phyloP scores from a whole-genome alignment of 2,888 invertebrate genomes.

The Petrophora chlorosata region DNA sequence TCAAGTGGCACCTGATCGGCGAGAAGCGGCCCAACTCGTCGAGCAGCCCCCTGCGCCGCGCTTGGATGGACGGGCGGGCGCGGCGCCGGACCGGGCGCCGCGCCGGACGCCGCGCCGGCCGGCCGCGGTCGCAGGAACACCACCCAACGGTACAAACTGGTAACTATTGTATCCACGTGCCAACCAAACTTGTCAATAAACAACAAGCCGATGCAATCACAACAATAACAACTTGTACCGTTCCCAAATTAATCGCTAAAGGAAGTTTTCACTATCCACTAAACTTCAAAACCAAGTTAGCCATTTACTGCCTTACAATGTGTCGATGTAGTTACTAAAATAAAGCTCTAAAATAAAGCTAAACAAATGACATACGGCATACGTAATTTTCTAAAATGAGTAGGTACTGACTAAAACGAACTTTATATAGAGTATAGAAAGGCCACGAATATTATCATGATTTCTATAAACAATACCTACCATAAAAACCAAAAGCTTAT shows the following conservation, averaged over 20 bases:
- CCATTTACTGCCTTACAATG: too few relatives aligned
- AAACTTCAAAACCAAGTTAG: too few relatives aligned
- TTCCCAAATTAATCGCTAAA: not conserved
- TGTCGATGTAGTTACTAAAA: too few relatives aligned
- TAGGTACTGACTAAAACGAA: too few relatives aligned
- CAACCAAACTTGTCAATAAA: slow-evolving; percentile 69
- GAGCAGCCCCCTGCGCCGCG: slow-evolving; percentile 64
- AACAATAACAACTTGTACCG: not conserved
- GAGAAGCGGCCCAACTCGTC: slow-evolving; percentile 79
- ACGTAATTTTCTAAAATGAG: too few relatives aligned
- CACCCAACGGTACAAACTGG: slow-evolving; percentile 80
- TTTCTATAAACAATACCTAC: not conserved
- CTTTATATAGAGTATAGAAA: too few relatives aligned
- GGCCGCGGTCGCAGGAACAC: slow-evolving; percentile 49
- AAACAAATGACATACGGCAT: too few relatives aligned
- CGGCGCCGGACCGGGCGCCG: too few relatives aligned
- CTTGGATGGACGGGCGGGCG: too few relatives aligned
- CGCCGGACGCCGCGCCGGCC: not conserved
- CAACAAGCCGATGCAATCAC: slow-evolving; percentile 36
- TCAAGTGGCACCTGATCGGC: slow-evolving; percentile 78
- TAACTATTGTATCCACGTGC: slow-evolving; percentile 76
- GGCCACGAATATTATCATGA: too few relatives aligned
- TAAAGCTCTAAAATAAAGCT: too few relatives aligned
- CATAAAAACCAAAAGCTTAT: not conserved
- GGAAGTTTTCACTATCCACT: too few relatives aligned